phyloP scores from a whole-genome alignment of 2,888 invertebrate species.

The Phaedon cochleariae region DNA sequence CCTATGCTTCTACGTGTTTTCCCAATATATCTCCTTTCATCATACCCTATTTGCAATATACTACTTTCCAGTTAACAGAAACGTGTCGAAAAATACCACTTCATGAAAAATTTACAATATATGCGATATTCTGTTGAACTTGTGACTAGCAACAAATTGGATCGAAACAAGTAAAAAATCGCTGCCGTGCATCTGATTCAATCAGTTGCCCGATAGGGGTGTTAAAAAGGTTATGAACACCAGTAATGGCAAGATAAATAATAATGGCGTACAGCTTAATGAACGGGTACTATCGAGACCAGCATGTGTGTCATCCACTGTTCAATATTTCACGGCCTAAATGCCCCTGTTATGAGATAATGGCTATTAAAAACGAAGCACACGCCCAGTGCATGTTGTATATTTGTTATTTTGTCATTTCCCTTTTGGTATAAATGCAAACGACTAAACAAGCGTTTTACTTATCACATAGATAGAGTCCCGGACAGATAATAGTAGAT shows the following conservation, averaged over 20 bases:
- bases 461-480: neutral
- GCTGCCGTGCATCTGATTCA: slow-evolving; percentile 38
- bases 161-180: neutral
- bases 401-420: slow-evolving; percentile 56
- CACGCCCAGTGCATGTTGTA: slow-evolving; percentile 55
- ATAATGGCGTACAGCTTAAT: slow-evolving; percentile 55
- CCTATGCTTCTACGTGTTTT: no score
- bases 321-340: slow-evolving; percentile 58
- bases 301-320: slow-evolving; percentile 56
- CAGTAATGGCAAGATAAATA: slow-evolving; percentile 55
- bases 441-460: slow-evolving; percentile 43
- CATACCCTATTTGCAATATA: no score
- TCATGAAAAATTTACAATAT: no score
- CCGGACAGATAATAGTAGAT: no score
- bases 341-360: slow-evolving; percentile 59
- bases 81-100: no score
- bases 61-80: no score
- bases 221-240: slow-evolving; percentile 54
- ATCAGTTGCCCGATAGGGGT: slow-evolving; percentile 47
- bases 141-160: no score
- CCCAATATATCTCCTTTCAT: no score
- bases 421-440: slow-evolving; percentile 44
- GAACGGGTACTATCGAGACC: slow-evolving; percentile 53
- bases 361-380: slow-evolving; percentile 57
- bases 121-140: no score